Evolutionary conservation across 2,113 vertebrate species (phyloP).

Genomic region (Oryzias melastigma): DNA sequence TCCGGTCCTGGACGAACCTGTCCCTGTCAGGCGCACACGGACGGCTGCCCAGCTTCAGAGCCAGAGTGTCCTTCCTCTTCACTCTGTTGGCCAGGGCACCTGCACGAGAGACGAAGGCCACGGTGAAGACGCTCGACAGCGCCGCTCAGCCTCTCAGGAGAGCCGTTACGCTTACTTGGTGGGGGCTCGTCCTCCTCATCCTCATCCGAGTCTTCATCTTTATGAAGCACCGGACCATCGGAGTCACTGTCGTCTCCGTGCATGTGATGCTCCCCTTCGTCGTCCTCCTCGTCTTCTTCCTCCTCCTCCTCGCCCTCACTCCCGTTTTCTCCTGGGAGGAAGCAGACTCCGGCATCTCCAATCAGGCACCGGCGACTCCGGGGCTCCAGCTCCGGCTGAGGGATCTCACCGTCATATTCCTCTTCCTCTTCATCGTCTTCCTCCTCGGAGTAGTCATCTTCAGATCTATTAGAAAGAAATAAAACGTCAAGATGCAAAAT

Average conservation of each 20-base stretch:
- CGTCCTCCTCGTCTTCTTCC: slow-evolving; percentile 78
- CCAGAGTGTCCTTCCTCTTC: slow-evolving; percentile 94
- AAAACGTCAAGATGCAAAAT: no score
- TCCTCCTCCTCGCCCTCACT: slow-evolving; percentile 86
- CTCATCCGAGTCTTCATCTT: slow-evolving; percentile 87
- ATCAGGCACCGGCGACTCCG: slow-evolving; percentile 76
- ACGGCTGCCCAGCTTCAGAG: slow-evolving; percentile 88
- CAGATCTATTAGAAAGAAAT: slow-evolving; percentile 81
- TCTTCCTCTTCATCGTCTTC: slow-evolving; percentile 87
- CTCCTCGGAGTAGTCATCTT: slow-evolving; percentile 89
- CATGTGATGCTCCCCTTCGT: slow-evolving; percentile 77
- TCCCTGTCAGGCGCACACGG: slow-evolving; percentile 78
- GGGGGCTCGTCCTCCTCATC: slow-evolving; percentile 87
- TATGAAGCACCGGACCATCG: slow-evolving; percentile 90
- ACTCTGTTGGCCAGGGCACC: slow-evolving; percentile 91
- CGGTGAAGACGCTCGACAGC: background rate
- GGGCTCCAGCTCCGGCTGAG: slow-evolving; percentile 76
- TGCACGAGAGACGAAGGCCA: slow-evolving; percentile 48
- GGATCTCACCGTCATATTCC: slow-evolving; percentile 80
- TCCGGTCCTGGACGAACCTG: slow-evolving; percentile 57
- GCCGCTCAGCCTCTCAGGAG: background rate
- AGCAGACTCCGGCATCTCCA: slow-evolving; percentile 81
- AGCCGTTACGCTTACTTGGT: slow-evolving; percentile 57
- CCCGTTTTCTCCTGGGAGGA: slow-evolving; percentile 81
- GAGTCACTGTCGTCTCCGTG: slow-evolving; percentile 90